Evolutionary conservation across 2,797 vertebrate genomes (phyloP).

Genomic region (Melanotaenia trifasciata): DNA sequence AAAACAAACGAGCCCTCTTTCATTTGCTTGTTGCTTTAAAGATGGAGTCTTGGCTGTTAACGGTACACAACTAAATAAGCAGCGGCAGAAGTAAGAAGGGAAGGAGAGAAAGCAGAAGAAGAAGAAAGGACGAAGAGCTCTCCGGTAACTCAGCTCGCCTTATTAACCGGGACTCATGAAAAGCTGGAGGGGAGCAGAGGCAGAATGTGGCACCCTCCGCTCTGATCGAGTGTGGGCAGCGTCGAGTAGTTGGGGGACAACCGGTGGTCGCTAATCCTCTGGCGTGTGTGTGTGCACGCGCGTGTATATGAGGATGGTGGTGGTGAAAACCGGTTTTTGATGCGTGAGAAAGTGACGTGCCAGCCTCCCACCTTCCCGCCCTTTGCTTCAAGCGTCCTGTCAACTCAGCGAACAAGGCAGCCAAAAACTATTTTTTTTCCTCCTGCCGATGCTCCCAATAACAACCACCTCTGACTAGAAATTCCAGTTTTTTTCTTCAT

Average conservation of each 20-base stretch:
- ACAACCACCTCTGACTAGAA: not conserved
- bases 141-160: not conserved
- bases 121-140: slow-evolving; percentile 5
- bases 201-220: slow-evolving; percentile 52
- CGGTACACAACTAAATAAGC: slow-evolving; percentile 44
- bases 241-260: slow-evolving; percentile 55
- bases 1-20: slow-evolving; percentile 23
- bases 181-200: slow-evolving; percentile 15
- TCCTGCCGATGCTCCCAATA: slow-evolving; percentile 2
- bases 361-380: slow-evolving; percentile 65
- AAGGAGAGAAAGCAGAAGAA: not conserved
- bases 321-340: slow-evolving; percentile 68
- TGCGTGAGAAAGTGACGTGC: slow-evolving; percentile 71
- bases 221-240: slow-evolving; percentile 49
- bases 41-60: slow-evolving; percentile 67
- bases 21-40: slow-evolving; percentile 52
- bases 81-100: slow-evolving; percentile 40
- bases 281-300: slow-evolving; percentile 22
- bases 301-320: slow-evolving; percentile 22
- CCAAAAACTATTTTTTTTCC: slow-evolving; percentile 16
- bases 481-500: not conserved
- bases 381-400: slow-evolving; percentile 62
- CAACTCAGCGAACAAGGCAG: slow-evolving; percentile 46
- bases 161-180: slow-evolving; percentile 18
- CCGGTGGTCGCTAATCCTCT: slow-evolving; percentile 60